A percentile compares a stretch with the other conserved stretches of the same genome.
Evolutionary conservation across 2,113 vertebrate species (phyloP).

Genomic region (Pseudorhombus dupliciocellatus): DNA sequence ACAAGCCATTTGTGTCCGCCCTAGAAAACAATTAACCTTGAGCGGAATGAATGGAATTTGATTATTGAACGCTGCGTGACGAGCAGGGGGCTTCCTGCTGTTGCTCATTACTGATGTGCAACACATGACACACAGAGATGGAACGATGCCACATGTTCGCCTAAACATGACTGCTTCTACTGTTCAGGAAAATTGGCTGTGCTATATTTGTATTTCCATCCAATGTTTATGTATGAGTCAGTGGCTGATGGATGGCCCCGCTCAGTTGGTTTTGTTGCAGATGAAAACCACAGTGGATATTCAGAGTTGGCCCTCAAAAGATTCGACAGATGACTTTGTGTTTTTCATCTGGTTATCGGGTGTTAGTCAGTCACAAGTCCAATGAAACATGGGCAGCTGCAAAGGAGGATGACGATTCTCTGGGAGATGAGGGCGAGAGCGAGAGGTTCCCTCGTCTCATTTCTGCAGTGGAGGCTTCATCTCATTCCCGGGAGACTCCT

Average conservation of each 20-base stretch:
- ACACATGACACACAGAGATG: conserved; percentile 24
- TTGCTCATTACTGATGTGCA: conserved; percentile 47
- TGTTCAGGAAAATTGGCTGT: conserved; percentile 20
- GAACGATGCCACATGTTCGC: conserved; percentile 43
- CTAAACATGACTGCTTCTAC: conserved; percentile 36
- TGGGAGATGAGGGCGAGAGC: not conserved
- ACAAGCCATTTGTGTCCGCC: conserved; percentile 49
- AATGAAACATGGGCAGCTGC: not conserved
- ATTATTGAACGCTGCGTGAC: conserved; percentile 3
- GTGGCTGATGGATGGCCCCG: conserved; percentile 37
- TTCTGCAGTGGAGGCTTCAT: conserved; percentile 15
- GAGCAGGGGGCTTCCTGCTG: conserved; percentile 44
- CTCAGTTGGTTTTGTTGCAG: conserved; percentile 18
- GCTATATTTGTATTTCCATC: not conserved
- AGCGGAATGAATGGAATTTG: conserved; percentile 48
- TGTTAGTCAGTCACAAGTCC: not conserved
- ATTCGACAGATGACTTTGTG: conserved; percentile 2
- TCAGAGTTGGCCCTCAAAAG: not conserved
- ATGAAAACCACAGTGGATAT: conserved; percentile 1
- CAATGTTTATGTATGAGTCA: conserved; percentile 42
- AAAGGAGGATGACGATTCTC: not conserved
- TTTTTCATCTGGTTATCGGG: not conserved
- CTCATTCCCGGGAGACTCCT: not conserved
- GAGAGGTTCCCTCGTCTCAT: not conserved
- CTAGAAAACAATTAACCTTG: conserved; percentile 67